A percentile compares a stretch with the other conserved stretches of the same genome.
phyloP scores from a whole-genome alignment of 2,113 vertebrate species.

The Girardinichthys multiradiatus region DNA sequence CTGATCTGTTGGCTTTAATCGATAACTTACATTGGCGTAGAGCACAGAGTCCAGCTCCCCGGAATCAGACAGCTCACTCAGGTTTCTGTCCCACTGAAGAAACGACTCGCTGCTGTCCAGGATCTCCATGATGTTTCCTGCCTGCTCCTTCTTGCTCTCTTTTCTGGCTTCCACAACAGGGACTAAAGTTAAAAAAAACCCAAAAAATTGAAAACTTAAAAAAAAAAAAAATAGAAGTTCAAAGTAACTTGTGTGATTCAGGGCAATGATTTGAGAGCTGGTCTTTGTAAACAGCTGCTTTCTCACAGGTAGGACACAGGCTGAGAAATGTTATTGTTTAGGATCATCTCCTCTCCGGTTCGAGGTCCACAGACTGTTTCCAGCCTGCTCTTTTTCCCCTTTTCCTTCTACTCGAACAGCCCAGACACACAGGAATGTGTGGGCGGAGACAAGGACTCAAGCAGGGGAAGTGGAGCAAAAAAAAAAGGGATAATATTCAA shows the following conservation, averaged over 20 bases:
- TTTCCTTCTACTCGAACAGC: constrained; percentile 19
- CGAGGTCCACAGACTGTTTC: constrained; percentile 28
- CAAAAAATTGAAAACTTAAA: too few relatives aligned
- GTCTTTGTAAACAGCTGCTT: neutral
- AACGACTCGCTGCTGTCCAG: constrained; percentile 86
- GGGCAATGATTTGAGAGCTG: neutral
- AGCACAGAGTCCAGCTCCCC: constrained; percentile 86
- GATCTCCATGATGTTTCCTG: constrained; percentile 84
- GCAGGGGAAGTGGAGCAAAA: neutral
- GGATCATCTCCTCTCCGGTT: constrained; percentile 48
- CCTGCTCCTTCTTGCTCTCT: neutral
- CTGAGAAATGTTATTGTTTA: constrained; percentile 37
- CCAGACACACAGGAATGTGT: constrained; percentile 63
- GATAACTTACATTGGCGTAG: constrained; percentile 88
- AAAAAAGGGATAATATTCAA: neutral
- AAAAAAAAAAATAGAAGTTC: constrained; percentile 25
- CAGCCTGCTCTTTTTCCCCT: constrained; percentile 1
- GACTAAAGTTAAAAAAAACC: too few relatives aligned
- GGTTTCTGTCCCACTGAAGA: constrained; percentile 92
- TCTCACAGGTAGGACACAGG: neutral
- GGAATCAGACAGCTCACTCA: constrained; percentile 93
- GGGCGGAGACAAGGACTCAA: constrained; percentile 55
- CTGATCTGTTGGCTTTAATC: neutral
- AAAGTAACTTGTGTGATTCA: constrained; percentile 15
- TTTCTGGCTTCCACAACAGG: neutral